phyloP scores from a whole-genome alignment of 2,113 vertebrate species.

The Eulacestoma nigropectus region DNA sequence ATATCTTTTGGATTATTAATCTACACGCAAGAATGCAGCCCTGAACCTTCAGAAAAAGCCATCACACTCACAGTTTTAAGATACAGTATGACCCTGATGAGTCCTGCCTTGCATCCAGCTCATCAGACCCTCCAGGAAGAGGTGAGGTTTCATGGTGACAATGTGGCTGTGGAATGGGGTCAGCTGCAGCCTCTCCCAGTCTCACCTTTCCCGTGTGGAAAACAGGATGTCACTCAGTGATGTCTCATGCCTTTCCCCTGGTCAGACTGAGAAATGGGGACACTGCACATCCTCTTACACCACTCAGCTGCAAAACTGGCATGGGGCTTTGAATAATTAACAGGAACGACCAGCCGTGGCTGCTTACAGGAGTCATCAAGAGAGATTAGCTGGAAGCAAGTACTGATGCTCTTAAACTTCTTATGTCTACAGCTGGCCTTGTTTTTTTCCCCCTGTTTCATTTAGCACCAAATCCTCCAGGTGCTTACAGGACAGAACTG shows the following conservation, averaged over 20 bases:
- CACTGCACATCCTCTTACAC: slow-evolving; percentile 27
- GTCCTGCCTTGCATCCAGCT: neutral
- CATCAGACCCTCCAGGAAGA: neutral
- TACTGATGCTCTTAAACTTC: slow-evolving; percentile 63
- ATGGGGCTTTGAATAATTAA: slow-evolving; percentile 50
- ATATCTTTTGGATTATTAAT: neutral
- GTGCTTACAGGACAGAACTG: neutral
- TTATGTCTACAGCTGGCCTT: slow-evolving; percentile 57
- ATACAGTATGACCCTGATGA: neutral
- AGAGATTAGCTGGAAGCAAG: slow-evolving; percentile 45
- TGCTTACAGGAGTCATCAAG: slow-evolving; percentile 52
- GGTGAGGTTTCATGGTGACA: neutral
- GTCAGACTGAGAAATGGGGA: slow-evolving; percentile 15
- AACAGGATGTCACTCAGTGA: neutral
- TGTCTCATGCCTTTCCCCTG: neutral
- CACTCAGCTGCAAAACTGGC: neutral
- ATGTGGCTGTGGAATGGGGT: neutral
- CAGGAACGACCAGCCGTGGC: neutral
- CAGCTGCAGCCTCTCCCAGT: neutral
- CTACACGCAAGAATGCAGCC: neutral
- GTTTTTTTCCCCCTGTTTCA: neutral
- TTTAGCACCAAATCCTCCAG: slow-evolving; percentile 47
- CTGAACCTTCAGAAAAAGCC: neutral
- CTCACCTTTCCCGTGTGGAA: neutral
- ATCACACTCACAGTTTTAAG: neutral